Evolutionary conservation across 2,113 vertebrate species (phyloP), one percentile per base, ranked within the genome.

Genomic region (Corvus moneduloides): DNA sequence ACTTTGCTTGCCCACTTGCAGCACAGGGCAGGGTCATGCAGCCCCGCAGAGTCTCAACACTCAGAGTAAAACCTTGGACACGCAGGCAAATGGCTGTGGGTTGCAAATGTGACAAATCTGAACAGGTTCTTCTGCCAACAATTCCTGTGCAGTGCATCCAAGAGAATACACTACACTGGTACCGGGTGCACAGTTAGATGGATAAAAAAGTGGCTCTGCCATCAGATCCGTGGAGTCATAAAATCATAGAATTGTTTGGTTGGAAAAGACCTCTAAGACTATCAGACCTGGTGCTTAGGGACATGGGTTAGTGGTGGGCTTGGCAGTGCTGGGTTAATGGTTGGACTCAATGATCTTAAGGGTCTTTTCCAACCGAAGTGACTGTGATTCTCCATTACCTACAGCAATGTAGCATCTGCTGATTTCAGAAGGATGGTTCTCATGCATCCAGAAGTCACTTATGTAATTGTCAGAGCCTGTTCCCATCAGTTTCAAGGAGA

Each of bases 201-300:
- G 55, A 39, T 71, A 22, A 48, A 48, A n/a, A 55, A 14, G 23
- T 30, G 11, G 16, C 28, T 63, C 6, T 41, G 30, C n/a, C 35
- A 35, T 32, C 5, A 5, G 11, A 63, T 41, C 14, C 0, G 0
- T 30, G n/a, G 24, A 48, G 24, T 54, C 14, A 46, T 28, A 28
- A 37, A 69, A 77, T 55, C 20, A 55, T 3, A 41, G 24, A 35
- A n/a, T 14, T 55, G 28, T 71, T 71, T 3, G 7, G 28, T 23
- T 46, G 48, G 55, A 61, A 78, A 78, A 62, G 12, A n/a, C 16
- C 19, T 20, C 10, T 39, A 14, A 41, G n/a, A 30, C n/a, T 39
- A 46, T 61, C 43, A 67, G 35, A 32, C 13, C 26, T 21, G 26
- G 24, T 79, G 35, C 13, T 49, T 15, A 56, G 9, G 30, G 58